A percentile compares a stretch with the other conserved stretches of the same genome.
Evolutionary conservation across 2,113 vertebrate genomes (phyloP).

Genomic region (Morone chrysops): DNA sequence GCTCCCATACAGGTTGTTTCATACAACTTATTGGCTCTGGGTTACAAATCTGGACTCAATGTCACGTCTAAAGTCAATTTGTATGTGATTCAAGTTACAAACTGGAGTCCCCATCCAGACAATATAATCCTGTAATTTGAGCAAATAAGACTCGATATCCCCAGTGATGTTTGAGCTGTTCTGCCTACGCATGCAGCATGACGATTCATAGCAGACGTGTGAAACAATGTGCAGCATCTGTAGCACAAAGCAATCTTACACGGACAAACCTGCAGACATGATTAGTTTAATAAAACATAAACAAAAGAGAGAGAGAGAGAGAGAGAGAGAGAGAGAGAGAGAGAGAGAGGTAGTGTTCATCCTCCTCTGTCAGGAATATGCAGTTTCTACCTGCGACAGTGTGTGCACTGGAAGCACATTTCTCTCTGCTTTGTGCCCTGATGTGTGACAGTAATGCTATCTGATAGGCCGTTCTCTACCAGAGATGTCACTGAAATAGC

Average conservation of each 20-base stretch:
- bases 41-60: neutral
- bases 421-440: slow-evolving; percentile 28
- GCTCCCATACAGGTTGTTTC: neutral
- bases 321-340: too few species aligned
- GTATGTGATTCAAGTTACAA: slow-evolving; percentile 13
- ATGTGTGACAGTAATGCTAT: slow-evolving; percentile 39
- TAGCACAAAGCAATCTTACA: neutral
- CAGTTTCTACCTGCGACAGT: slow-evolving; percentile 13
- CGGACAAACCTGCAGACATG: neutral
- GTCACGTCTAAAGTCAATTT: slow-evolving; percentile 10
- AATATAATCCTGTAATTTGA: slow-evolving; percentile 20
- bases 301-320: too few species aligned
- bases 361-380: neutral
- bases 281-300: neutral
- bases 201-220: neutral
- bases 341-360: neutral
- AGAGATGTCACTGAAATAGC: slow-evolving; percentile 38
- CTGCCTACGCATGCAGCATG: neutral
- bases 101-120: neutral
- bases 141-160: slow-evolving; percentile 1
- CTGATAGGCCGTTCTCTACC: slow-evolving; percentile 42
- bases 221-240: neutral
- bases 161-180: neutral
- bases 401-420: slow-evolving; percentile 1
- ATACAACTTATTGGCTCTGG: neutral